Base-by-base conservation (phyloP, 2,797 vertebrate species). In the Phoxinus dragarum region DNA sequence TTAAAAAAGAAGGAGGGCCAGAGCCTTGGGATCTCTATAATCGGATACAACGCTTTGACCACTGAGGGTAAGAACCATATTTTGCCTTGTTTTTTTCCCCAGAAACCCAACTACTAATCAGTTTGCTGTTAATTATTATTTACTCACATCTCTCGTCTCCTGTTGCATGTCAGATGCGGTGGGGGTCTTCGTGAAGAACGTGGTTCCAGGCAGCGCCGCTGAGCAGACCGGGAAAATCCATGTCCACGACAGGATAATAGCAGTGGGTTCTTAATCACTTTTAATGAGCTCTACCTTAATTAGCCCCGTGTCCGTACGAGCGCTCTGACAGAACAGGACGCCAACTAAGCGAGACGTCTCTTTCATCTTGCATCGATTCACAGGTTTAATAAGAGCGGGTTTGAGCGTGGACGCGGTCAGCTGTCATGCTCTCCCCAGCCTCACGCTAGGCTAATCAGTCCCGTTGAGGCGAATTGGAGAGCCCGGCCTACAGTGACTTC, bases 21-120 rank as follows among this genome's bases (percentile, higher is more conserved):
- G 91, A 98, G 98, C 89, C 95, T 99, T 14, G 98, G 98, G 0
- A 97, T 99, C 95, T 98, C 97, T 89, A 97, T 99, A 90, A 93
- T 99, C 75, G 98, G 98, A 6, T 96, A 96, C 92, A 96, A 96
- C 88, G 94, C 96, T 38, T 86, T 93, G 0, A 94, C 92, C 85
- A 95, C 94, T 64, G 79, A 94, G 64, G 97, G 98, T 98, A 91
- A 83, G 49, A 71, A 27, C 44, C 16, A 12, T 1, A 5, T 59
- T 66, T 66, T 19, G 17, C 61, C 40, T n/a, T 14, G 11, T 42
- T 42, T 31, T 66, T 31, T 66, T 17, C 9, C 36, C 36, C 11
- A 38, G 36, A 56, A 56, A 71, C 14, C 34, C 61, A 54, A 40
- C 17, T 19, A 71, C 16, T 27, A 80, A 59, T 74, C n/a, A 54